Conservation (phyloP, 2,888 invertebrate species). For the Eustalomyia histrio region DNA sequence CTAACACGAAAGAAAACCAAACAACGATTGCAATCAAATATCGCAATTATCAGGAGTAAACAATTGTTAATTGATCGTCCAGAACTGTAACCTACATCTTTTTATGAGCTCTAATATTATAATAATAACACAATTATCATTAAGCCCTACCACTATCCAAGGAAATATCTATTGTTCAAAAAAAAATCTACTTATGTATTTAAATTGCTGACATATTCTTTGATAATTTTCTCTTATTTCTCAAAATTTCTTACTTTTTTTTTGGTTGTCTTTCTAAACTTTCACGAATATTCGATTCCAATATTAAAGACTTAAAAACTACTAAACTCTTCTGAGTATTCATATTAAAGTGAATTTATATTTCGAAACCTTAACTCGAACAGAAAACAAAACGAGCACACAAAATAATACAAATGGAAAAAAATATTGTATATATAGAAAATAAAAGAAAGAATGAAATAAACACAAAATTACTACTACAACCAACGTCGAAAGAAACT, state of each 20-base stretch:
- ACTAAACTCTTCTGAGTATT: slow-evolving; percentile 61
- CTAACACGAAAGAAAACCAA: too few species aligned
- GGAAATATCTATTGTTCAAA: neutral
- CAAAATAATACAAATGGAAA: slow-evolving; percentile 59
- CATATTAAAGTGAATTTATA: slow-evolving; percentile 65
- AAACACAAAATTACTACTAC: slow-evolving; percentile 61
- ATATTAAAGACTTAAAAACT: slow-evolving; percentile 63
- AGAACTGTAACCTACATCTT: too few species aligned
- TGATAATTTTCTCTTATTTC: slow-evolving; percentile 41
- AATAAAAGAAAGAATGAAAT: slow-evolving; percentile 50
- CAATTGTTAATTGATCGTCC: too few species aligned
- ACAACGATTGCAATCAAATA: too few species aligned
- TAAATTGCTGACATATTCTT: slow-evolving; percentile 5
- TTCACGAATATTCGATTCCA: slow-evolving; percentile 62
- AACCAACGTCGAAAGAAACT: slow-evolving; percentile 55
- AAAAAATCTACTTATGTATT: neutral
- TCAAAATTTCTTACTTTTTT: slow-evolving; percentile 37
- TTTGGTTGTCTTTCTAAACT: slow-evolving; percentile 44
- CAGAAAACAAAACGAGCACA: slow-evolving; percentile 64
- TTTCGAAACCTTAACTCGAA: slow-evolving; percentile 66
- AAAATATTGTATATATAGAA: slow-evolving; percentile 33
- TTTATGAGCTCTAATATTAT: neutral
- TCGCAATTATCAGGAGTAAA: too few species aligned
- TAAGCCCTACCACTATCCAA: neutral
- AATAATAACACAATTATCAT: neutral